A percentile compares a stretch with the other conserved stretches of the same genome.
Conservation (phyloP, 2,113 vertebrate genomes). For the Rynchops niger region DNA sequence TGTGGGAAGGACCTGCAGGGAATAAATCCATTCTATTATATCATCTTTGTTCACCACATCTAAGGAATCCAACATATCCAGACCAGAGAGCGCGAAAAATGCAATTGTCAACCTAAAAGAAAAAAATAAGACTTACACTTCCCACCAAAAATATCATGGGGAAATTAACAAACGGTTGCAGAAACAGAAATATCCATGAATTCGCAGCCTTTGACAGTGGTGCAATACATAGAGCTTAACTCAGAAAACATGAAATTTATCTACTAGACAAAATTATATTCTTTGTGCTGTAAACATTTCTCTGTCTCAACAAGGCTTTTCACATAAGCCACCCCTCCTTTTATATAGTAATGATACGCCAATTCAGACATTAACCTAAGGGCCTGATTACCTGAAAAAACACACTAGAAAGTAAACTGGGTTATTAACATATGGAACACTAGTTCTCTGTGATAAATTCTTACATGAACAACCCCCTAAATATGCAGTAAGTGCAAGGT, state of each 20-base stretch:
- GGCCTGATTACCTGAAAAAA: not conserved
- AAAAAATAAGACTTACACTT: constrained; percentile 66
- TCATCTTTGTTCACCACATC: constrained; percentile 89
- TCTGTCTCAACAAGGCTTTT: not conserved
- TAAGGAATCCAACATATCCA: constrained; percentile 95
- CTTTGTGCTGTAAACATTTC: not conserved
- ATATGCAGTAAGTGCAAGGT: not conserved
- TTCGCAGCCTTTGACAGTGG: not conserved
- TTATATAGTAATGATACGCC: not conserved
- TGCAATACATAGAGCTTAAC: not conserved
- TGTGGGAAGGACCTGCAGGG: constrained; percentile 94
- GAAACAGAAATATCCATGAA: not conserved
- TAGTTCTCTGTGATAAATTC: not conserved
- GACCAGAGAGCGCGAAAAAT: constrained; percentile 94
- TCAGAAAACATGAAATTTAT: not conserved
- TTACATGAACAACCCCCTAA: not conserved
- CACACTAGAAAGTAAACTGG: not conserved
- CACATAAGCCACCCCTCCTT: not conserved
- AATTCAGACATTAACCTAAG: not conserved
- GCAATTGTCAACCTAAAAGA: constrained; percentile 91
- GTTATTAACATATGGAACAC: not conserved
- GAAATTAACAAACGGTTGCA: constrained; percentile 28
- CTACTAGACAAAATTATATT: not conserved
- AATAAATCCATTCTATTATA: constrained; percentile 98
- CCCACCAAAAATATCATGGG: constrained; percentile 46